Evolutionary conservation across 2,888 invertebrate genomes (phyloP), one percentile per base, ranked within the genome.

Genomic region (Nyleta sp.): DNA sequence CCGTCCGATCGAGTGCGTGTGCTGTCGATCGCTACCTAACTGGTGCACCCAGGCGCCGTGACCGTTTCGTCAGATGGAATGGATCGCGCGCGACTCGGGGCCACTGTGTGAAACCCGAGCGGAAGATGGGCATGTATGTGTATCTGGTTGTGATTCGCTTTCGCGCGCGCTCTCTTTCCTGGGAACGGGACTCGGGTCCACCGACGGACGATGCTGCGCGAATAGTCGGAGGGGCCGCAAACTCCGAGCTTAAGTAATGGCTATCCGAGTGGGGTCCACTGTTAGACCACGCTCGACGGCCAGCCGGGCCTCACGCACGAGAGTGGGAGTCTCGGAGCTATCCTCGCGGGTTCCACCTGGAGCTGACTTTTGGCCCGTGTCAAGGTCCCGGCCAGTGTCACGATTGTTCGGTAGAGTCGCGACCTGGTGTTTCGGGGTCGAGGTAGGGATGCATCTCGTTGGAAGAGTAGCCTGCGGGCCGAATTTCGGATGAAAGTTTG

Each of bases 191-290:
- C 82, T 80, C 75, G 82, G 85, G 86, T 85, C 87, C 85, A 87
- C 86, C 85, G n/a, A n/a, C n/a, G 84, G 84, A 83, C 87, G 89
- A 88, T 89, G 88, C 88, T 86, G 88, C 84, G 84, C 85, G 87
- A 90, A 88, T 89, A 90, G 87, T 88, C 86, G 82, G 85, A 85
- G 84, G 85, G 85, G 81, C 86, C 81, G 81, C 80, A 80, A 81
- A 83, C 78, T 81, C 84, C 53, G 80, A 82, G 83, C 86, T 89
- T 89, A 89, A 87, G 89, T 89, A 89, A 88, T 86, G 85, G 84
- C 83, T 86, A 87, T 86, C 80, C 80, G 86, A 89, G 88, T 87
- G 87, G 88, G 89, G 87, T 85, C 84, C 82, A 74, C 59, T 65
- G 71, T 71, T 80, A 48, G 78, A 75, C 3, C 73, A 62, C 76